A percentile compares a stretch with the other conserved stretches of the same genome.
Evolutionary conservation across 2,888 invertebrate genomes (phyloP).

Genomic region (Orthosia gothica): DNA sequence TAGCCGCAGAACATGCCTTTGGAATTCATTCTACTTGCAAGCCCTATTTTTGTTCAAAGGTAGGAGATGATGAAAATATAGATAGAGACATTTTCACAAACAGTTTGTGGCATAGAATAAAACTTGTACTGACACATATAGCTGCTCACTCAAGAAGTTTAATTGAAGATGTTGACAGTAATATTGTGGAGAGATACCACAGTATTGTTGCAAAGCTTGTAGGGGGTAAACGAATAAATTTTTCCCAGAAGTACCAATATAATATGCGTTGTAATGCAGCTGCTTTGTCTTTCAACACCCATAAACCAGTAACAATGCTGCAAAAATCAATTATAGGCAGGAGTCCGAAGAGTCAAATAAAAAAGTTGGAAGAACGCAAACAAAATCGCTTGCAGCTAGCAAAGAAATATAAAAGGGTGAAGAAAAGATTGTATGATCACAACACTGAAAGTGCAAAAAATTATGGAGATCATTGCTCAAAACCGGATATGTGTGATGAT

Average conservation of each 20-base stretch:
- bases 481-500: slow-evolving; percentile 5
- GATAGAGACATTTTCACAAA: slow-evolving; percentile 5
- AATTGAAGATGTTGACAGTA: slow-evolving; percentile 14
- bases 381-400: neutral
- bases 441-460: neutral
- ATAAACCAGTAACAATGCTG: neutral
- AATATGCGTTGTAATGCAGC: slow-evolving; percentile 11
- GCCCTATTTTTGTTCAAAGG: slow-evolving; percentile 14
- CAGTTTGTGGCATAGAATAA: slow-evolving; percentile 13
- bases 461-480: slow-evolving; percentile 1
- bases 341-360: slow-evolving; percentile 6
- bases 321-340: slow-evolving; percentile 8
- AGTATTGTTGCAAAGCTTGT: slow-evolving; percentile 13
- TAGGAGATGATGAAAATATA: slow-evolving; percentile 1
- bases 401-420: slow-evolving; percentile 1
- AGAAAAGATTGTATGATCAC: neutral
- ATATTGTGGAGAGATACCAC: slow-evolving; percentile 14
- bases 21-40: slow-evolving; percentile 3
- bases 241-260: slow-evolving; percentile 6
- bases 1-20: slow-evolving; percentile 14
- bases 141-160: slow-evolving; percentile 19
- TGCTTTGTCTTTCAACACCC: slow-evolving; percentile 7
- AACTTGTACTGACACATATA: slow-evolving; percentile 8
- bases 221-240: slow-evolving; percentile 13
- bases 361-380: slow-evolving; percentile 7